Conservation (phyloP, 1,140 invertebrate genomes). For the Sycobia sp. region DNA sequence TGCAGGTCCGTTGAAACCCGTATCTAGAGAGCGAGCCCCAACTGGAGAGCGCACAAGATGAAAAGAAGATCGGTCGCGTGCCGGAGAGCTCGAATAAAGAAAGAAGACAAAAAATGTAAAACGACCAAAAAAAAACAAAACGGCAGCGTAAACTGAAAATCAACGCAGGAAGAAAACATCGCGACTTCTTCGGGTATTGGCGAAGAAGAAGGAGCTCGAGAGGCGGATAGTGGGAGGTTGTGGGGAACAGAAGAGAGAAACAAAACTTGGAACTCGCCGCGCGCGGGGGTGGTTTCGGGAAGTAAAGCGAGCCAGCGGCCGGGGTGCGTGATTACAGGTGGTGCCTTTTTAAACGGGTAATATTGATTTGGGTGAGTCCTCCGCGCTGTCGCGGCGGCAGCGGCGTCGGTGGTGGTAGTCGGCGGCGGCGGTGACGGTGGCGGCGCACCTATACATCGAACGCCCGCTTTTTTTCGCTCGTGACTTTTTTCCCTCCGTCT, state of each 20-base stretch:
- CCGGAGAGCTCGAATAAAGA: too few species aligned
- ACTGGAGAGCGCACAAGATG: too few species aligned
- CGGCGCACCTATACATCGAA: not conserved
- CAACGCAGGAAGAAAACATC: too few species aligned
- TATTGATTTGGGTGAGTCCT: constrained; percentile 62
- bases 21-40: too few species aligned
- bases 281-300: too few species aligned
- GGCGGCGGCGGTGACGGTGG: not conserved
- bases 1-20: too few species aligned
- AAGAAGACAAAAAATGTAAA: too few species aligned
- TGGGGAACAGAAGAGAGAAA: not conserved
- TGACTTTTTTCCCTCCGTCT: not conserved
- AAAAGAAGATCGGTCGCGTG: too few species aligned
- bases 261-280: not conserved
- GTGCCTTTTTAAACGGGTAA: constrained; percentile 57
- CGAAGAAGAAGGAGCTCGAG: not conserved
- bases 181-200: too few species aligned
- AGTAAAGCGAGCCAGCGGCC: too few species aligned
- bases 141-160: too few species aligned
- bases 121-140: too few species aligned
- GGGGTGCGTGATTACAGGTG: constrained; percentile 47
- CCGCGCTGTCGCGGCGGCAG: constrained; percentile 52
- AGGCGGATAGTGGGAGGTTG: not conserved
- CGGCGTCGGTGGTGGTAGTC: not conserved
- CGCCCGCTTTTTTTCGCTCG: not conserved